Evolutionary conservation across 2,797 vertebrate species (phyloP), one percentile per base, ranked within the genome.

Genomic region (Tangara arthus): DNA sequence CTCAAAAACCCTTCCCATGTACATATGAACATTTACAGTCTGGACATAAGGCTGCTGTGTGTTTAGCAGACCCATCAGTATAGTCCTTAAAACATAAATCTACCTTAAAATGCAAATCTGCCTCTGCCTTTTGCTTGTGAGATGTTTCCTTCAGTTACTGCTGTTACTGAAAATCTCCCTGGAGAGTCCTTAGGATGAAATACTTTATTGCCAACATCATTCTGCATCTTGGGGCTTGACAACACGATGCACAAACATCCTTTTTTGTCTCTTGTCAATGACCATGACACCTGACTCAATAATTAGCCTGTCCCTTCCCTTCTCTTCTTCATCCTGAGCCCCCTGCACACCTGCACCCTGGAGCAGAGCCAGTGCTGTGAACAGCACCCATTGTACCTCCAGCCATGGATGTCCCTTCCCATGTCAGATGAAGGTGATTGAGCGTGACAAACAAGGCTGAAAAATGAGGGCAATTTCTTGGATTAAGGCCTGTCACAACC

Each of bases 231-330:
- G 1, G 73, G 61, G 22, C 47, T 72, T 39, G 46, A 75, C 24
- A 82, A 22, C 53, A 83, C 0, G 2, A n/a, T 42, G 44, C 46
- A 92, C 60, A 93, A 92, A 69, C 76, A 79, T 39, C 35, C 39
- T 41, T 92, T 89, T 89, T 82, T 87, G 69, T 94, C 73, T 94
- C 68, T 86, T 85, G 68, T 85, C 60, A 73, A 64, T 75, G 59
- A 11, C 59, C 15, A 5, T 50, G 19, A 79, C 80, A 86, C 42
- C 80, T 89, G 78, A 86, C 57, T 94, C 72, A 46, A 59, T 61
- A 76, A 90, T 28, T 28, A 41, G 5, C 59, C 64, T 66, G 53
- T 61, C 34, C 59, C 50, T 68, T 56, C 39, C 79, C 59, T 89
- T 61, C 60, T 34, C 73, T 42, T 39, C 56, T 85, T 55, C 47